Evolutionary conservation across 2,888 invertebrate species (phyloP), one percentile per base, ranked within the genome.

Genomic region (Plagiodera versicolora): DNA sequence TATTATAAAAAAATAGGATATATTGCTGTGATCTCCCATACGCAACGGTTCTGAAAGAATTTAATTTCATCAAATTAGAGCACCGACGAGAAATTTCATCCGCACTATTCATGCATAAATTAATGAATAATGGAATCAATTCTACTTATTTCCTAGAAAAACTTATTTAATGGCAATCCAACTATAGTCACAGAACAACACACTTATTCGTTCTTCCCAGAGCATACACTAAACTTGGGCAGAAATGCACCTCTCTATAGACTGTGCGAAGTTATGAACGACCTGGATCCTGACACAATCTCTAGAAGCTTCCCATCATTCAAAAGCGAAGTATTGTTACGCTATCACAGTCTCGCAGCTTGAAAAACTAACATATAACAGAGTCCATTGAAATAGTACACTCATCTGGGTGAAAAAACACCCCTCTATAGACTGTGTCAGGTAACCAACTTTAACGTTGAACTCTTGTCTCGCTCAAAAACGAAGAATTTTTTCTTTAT

Each of bases 241-340:
- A 45, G 16, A 45, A 45, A 45, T 45, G 45, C 45, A 45, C 45
- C 45, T 17, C 16, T 45, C 45, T 45, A 45, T 45, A 45, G 45
- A 45, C 39, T 39, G 14, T 45, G 45, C 45, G 16, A 45, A 18
- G 16, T 45, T 45, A 45, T 45, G 45, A 45, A 45, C 16, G 18
- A 45, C 16, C n/a, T 45, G 10, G 45, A 45, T 45, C 45, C 45
- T 11, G 11, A 8, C 44, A 44, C 11, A 44, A 44, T 44, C 5
- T 44, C 44, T n/a, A 44, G 11, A 44, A 44, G 11, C 16, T 16
- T 44, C 16, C 11, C 44, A 28, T 28, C 28, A 9, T 28, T 28
- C 28, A 28, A 9, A 28, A 4, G 28, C 5, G 28, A 28, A 28
- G 28, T n/a, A n/a, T n/a, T n/a, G n/a, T n/a, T n/a, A n/a, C n/a